phyloP scores from a whole-genome alignment of 2,797 vertebrate species.

The Euphonia xanthogaster region DNA sequence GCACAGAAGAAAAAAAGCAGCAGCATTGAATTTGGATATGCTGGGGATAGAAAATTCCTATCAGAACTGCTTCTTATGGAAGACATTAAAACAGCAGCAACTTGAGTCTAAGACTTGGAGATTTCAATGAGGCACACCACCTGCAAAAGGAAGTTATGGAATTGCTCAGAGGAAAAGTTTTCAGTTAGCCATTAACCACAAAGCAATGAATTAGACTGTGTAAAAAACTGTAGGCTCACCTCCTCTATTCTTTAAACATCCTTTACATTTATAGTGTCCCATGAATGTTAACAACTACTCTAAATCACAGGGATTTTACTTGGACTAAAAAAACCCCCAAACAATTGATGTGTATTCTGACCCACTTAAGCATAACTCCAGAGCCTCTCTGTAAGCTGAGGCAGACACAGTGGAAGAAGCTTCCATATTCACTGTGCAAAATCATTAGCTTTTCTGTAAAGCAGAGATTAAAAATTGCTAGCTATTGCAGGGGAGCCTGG shows the following conservation, averaged over 20 bases:
- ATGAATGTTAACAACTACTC: not conserved
- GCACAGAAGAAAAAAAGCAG: not conserved
- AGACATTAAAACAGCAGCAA: not conserved
- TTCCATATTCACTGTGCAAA: not conserved
- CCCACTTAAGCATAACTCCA: not conserved
- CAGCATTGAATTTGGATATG: not conserved
- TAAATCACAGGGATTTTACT: not conserved
- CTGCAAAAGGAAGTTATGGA: not conserved
- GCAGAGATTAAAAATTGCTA: not conserved
- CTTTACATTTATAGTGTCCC: not conserved
- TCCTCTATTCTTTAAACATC: not conserved
- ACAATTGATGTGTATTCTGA: not conserved
- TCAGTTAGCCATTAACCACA: not conserved
- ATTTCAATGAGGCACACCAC: not conserved
- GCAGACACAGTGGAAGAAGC: not conserved
- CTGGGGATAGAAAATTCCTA: not conserved
- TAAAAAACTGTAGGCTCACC: not conserved
- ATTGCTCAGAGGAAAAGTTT: not conserved
- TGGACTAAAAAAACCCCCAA: fast-evolving
- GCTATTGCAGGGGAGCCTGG: not conserved
- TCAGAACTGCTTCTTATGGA: not conserved
- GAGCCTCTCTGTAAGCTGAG: not conserved
- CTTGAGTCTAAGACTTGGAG: not conserved
- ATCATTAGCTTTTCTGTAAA: not conserved
- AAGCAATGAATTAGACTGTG: not conserved